A percentile compares a stretch with the other conserved stretches of the same genome.
phyloP scores from a whole-genome alignment of 2,113 vertebrate genomes.

The Microtus richardsoni region DNA sequence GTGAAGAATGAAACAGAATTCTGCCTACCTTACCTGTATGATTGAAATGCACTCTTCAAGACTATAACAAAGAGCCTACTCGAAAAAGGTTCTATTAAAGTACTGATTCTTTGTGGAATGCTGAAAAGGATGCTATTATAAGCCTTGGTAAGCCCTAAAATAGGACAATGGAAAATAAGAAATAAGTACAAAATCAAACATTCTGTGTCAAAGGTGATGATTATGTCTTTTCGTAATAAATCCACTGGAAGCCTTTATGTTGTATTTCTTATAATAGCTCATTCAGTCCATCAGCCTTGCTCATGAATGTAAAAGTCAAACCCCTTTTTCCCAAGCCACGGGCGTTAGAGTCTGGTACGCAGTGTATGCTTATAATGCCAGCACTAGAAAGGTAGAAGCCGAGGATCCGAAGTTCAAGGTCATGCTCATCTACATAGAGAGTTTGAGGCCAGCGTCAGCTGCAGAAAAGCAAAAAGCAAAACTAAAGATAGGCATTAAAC shows the following conservation, averaged over 20 bases:
- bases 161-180: conserved; percentile 57
- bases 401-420: not conserved
- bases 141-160: conserved; percentile 58
- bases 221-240: conserved; percentile 39
- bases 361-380: not conserved
- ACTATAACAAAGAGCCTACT: conserved; percentile 58
- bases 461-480: not conserved
- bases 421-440: not conserved
- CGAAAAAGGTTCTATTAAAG: conserved; percentile 51
- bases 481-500: not conserved
- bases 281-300: not conserved
- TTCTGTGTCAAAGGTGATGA: conserved; percentile 6
- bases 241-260: not conserved
- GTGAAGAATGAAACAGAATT: conserved; percentile 60
- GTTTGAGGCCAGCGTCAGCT: not conserved
- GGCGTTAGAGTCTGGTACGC: not conserved
- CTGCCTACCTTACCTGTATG: conserved; percentile 66
- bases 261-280: conserved; percentile 4
- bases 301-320: conserved; percentile 18
- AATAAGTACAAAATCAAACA: conserved; percentile 41
- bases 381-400: not conserved
- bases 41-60: conserved; percentile 50
- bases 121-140: conserved; percentile 50
- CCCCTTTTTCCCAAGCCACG: not conserved
- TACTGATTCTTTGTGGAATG: conserved; percentile 53